Percentiles rank a stretch among this genome's conserved stretches.
These are phyloP conservation scores for Fregetta grallaria DNA, from an alignment of 2,113 vertebrate species.

Conservation along the genomic window DNA sequence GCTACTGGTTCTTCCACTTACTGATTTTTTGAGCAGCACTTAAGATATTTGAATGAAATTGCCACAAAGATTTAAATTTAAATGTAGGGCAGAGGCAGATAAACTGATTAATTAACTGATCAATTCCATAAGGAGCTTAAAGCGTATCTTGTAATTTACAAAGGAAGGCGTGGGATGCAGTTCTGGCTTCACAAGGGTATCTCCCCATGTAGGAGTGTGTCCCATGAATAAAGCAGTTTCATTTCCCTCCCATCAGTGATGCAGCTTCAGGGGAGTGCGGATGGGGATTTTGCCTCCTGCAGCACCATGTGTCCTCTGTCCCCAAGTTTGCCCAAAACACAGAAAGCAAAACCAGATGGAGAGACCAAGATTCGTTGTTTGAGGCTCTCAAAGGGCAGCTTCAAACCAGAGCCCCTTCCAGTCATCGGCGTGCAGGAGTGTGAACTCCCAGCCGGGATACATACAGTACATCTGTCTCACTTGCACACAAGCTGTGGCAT, in stretches of 20 bases:
- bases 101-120: slow-evolving; percentile 61
- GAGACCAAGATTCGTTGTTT: not conserved
- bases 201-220: not conserved
- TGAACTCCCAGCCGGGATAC: not conserved
- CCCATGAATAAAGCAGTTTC: not conserved
- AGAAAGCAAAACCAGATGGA: not conserved
- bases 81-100: slow-evolving; percentile 40
- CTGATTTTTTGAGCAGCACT: slow-evolving; percentile 3
- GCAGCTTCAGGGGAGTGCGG: not conserved
- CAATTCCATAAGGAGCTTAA: slow-evolving; percentile 35
- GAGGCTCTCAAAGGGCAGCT: not conserved
- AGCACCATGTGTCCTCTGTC: not conserved
- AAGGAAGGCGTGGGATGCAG: not conserved
- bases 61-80: not conserved
- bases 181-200: not conserved
- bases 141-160: not conserved
- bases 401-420: not conserved
- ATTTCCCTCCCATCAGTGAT: not conserved
- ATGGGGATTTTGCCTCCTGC: not conserved
- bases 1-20: not conserved
- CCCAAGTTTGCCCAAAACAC: not conserved
- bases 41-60: slow-evolving; percentile 21
- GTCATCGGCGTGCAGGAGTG: not conserved
- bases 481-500: not conserved
- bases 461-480: not conserved